Conservation (phyloP, 1,140 invertebrate genomes). For the Agrypnia vestita region DNA sequence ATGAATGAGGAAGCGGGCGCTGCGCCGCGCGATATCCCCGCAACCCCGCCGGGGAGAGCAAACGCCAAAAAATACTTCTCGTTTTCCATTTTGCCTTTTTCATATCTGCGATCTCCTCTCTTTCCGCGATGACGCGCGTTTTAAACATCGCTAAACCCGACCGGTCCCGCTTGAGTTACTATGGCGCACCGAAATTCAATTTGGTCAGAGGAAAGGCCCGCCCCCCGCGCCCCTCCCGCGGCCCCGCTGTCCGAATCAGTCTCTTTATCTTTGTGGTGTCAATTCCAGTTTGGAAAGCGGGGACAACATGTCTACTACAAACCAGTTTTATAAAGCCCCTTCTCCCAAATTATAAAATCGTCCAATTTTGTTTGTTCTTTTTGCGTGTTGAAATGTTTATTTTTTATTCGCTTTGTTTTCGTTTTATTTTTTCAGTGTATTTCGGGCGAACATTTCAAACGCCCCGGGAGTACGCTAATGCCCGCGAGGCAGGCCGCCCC, state of each 20-base stretch:
- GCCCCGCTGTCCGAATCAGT: constrained; percentile 51
- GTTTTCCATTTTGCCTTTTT: constrained; percentile 38
- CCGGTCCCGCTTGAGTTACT: constrained; percentile 50
- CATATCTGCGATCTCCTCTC: constrained; percentile 55
- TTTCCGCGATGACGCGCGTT: constrained; percentile 57
- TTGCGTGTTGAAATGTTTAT: constrained; percentile 61
- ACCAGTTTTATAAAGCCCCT: constrained; percentile 61
- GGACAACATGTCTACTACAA: constrained; percentile 62
- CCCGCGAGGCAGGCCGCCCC: background rate
- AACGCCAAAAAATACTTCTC: constrained; percentile 34
- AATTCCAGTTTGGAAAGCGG: constrained; percentile 61
- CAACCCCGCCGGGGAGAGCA: constrained; percentile 19
- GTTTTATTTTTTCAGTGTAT: constrained; percentile 50
- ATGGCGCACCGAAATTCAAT: constrained; percentile 59
- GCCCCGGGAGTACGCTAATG: constrained; percentile 34
- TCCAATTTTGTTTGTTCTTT: constrained; percentile 62
- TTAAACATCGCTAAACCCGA: constrained; percentile 56
- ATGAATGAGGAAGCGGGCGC: constrained; percentile 8
- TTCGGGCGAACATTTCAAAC: constrained; percentile 45
- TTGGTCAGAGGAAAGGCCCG: constrained; percentile 42
- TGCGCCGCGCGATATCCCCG: background rate
- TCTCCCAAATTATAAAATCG: constrained; percentile 61
- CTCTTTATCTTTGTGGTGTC: constrained; percentile 61
- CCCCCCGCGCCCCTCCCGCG: constrained; percentile 12
- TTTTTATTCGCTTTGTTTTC: constrained; percentile 48